Evolutionary conservation across 2,888 invertebrate genomes (phyloP).

Genomic region (Heliconius charithonia): DNA sequence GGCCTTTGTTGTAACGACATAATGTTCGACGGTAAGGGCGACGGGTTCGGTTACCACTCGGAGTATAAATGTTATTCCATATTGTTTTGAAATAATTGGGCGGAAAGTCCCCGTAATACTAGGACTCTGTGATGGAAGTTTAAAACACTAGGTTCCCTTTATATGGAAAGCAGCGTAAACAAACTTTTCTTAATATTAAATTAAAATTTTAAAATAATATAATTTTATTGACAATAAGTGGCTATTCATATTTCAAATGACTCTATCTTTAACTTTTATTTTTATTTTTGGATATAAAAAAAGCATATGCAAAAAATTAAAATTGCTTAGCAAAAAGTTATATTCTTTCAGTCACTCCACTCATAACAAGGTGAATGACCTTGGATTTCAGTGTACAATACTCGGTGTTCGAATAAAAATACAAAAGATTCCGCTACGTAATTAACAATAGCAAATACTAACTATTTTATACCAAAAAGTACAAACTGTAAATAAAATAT

Average conservation of each 20-base stretch:
- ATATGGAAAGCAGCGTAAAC: no score
- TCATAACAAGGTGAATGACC: slow-evolving; percentile 22
- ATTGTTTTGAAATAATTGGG: neutral
- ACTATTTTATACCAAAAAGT: neutral
- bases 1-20: neutral
- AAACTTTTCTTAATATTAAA: neutral
- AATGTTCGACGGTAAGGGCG: neutral
- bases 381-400: slow-evolving; percentile 25
- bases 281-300: neutral
- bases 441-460: neutral
- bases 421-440: slow-evolving; percentile 13
- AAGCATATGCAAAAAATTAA: neutral
- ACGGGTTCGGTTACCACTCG: neutral
- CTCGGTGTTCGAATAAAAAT: slow-evolving; percentile 8
- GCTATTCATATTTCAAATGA: neutral
- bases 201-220: neutral
- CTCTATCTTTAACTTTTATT: neutral
- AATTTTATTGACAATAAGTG: neutral
- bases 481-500: neutral
- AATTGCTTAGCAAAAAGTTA: slow-evolving; percentile 8
- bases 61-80: neutral
- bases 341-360: slow-evolving; percentile 9
- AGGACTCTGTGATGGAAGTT: neutral
- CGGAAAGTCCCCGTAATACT: neutral
- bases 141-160: neutral